phyloP scores from a whole-genome alignment of 2,113 vertebrate genomes.

The Pomatorhinus ruficollis region DNA sequence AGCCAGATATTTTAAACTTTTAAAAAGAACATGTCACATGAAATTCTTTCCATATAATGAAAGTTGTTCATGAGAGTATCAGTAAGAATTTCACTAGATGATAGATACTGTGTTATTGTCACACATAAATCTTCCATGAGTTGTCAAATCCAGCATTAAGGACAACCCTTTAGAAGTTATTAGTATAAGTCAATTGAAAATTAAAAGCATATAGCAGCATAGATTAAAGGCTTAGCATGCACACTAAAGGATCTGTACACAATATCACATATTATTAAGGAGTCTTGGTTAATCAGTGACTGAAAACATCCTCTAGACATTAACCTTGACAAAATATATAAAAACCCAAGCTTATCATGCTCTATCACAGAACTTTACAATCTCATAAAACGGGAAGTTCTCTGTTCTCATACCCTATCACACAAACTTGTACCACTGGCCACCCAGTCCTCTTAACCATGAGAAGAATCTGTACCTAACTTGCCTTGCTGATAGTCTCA shows the following conservation, averaged over 20 bases:
- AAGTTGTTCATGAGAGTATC: not conserved
- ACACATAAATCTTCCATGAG: not conserved
- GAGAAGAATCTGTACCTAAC: not conserved
- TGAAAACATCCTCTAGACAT: conserved; percentile 2
- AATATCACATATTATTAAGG: not conserved
- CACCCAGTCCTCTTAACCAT: not conserved
- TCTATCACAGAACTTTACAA: not conserved
- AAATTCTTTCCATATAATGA: not conserved
- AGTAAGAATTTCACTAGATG: not conserved
- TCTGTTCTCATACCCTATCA: not conserved
- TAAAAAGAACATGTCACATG: not conserved
- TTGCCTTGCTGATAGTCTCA: not conserved
- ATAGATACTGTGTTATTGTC: not conserved
- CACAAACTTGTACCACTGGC: not conserved
- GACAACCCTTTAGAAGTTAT: not conserved
- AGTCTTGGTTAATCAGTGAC: not conserved
- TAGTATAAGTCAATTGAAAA: not conserved
- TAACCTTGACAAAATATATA: not conserved
- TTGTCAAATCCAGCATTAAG: not conserved
- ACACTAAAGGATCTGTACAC: not conserved
- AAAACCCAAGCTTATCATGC: not conserved
- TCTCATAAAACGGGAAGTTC: not conserved
- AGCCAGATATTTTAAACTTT: not conserved
- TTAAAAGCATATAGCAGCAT: conserved; percentile 6
- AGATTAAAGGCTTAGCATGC: not conserved